A percentile compares a stretch with the other conserved stretches of the same genome.
These are phyloP conservation scores for Drosophila santomea DNA, from an alignment of 1,140 invertebrate genomes.

Conservation along the genomic window DNA sequence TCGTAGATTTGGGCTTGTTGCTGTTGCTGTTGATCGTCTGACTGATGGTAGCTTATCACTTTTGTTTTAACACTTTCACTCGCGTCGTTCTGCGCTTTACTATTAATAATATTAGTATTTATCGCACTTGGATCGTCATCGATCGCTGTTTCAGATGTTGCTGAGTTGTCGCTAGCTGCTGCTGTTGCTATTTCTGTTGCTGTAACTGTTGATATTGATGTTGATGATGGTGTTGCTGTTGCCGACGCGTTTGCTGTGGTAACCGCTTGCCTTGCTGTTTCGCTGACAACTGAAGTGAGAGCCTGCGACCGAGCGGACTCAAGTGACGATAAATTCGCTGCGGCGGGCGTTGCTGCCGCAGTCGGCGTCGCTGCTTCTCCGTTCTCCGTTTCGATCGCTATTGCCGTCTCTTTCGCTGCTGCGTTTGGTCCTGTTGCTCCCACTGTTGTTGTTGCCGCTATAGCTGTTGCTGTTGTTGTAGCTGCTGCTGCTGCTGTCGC, in stretches of 20 bases:
- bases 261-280: conserved; percentile 80
- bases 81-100: conserved; percentile 52
- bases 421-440: conserved; percentile 55
- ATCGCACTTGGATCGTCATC: conserved; percentile 53
- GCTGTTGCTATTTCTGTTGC: conserved; percentile 29
- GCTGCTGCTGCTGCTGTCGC: conserved; percentile 14
- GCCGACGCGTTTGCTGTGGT: conserved; percentile 47
- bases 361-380: conserved; percentile 28
- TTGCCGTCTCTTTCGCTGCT: conserved; percentile 59
- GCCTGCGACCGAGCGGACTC: conserved; percentile 69
- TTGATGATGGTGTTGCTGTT: conserved; percentile 14
- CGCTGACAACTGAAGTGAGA: conserved; percentile 81
- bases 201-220: conserved; percentile 24
- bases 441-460: conserved; percentile 30
- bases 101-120: conserved; percentile 46
- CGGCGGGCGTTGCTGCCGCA: conserved; percentile 48
- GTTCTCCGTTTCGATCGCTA: conserved; percentile 40
- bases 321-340: conserved; percentile 78
- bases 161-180: conserved; percentile 12
- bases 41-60: conserved; percentile 78
- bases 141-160: conserved; percentile 33
- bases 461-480: conserved; percentile 51
- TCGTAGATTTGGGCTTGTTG: conserved; percentile 46
- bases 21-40: conserved; percentile 39
- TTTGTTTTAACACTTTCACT: conserved; percentile 80